Evolutionary conservation across 2,888 invertebrate species (phyloP).

Genomic region (Leptogaster cylindrica): DNA sequence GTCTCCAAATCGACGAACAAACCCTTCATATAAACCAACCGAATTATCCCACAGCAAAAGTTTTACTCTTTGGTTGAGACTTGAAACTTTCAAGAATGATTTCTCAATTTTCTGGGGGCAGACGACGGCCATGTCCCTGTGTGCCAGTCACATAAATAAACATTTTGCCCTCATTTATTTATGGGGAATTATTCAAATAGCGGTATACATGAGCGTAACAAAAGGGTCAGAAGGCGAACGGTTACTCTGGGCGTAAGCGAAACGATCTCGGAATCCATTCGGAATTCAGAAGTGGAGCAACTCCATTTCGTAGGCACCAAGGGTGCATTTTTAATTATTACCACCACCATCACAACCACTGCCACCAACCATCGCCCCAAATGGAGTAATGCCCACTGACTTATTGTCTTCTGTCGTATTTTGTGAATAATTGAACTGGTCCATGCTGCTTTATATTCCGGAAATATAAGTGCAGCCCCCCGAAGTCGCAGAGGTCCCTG

Average conservation of each 20-base stretch:
- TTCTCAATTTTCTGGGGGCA: slow-evolving; percentile 28
- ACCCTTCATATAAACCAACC: slow-evolving; percentile 7
- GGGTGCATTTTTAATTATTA: slow-evolving; percentile 39
- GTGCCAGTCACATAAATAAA: slow-evolving; percentile 26
- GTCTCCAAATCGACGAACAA: not conserved
- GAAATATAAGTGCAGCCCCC: slow-evolving; percentile 15
- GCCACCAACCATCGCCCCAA: not conserved
- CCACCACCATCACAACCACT: no score
- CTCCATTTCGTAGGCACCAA: not conserved
- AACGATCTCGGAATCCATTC: not conserved
- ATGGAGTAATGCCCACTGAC: slow-evolving; percentile 21
- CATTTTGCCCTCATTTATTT: slow-evolving; percentile 39
- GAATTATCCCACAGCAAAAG: slow-evolving; percentile 15
- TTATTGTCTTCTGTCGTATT: slow-evolving; percentile 13
- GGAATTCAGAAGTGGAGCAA: slow-evolving; percentile 28
- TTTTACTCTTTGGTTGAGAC: slow-evolving; percentile 13
- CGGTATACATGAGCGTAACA: slow-evolving; percentile 6
- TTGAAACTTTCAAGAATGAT: slow-evolving; percentile 35
- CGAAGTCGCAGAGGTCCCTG: slow-evolving; percentile 12
- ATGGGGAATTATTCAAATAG: slow-evolving; percentile 32
- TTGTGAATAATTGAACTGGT: slow-evolving; percentile 20
- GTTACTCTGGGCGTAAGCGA: not conserved
- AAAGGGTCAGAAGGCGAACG: slow-evolving; percentile 13
- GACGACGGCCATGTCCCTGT: slow-evolving; percentile 1
- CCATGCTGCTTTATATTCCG: slow-evolving; percentile 2